Conservation (phyloP, 2,113 vertebrate genomes). For the Nesogale talazaci region DNA sequence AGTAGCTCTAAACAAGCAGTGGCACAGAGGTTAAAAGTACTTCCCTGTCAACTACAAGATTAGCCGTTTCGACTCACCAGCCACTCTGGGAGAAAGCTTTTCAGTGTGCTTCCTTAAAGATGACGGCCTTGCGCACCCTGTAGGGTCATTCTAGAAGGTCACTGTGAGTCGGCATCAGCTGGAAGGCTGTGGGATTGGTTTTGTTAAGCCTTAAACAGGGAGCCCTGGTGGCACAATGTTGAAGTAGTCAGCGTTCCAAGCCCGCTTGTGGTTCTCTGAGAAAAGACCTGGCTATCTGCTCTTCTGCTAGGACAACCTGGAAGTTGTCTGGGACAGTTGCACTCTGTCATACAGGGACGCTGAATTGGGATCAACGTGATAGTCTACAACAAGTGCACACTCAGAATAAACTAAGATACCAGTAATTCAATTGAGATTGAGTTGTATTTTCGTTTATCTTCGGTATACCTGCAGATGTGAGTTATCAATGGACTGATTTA, state of each 20-base stretch:
- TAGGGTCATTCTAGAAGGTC: too few relatives aligned
- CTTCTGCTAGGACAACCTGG: neutral
- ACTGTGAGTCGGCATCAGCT: too few relatives aligned
- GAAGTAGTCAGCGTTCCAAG: neutral
- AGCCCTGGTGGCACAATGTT: neutral
- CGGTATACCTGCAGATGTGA: constrained; percentile 32
- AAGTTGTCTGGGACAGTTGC: neutral
- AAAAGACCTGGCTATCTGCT: neutral
- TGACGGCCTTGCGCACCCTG: too few relatives aligned
- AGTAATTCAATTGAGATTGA: neutral
- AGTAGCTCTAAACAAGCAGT: neutral
- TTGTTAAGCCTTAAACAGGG: neutral
- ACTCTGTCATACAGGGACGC: neutral
- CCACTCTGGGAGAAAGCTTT: too few relatives aligned
- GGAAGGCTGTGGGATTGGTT: too few relatives aligned
- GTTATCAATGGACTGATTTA: neutral
- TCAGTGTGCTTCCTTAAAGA: too few relatives aligned
- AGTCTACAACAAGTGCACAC: neutral
- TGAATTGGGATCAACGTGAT: neutral
- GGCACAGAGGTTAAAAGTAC: neutral
- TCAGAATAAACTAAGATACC: too few relatives aligned
- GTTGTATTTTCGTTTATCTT: constrained; percentile 35
- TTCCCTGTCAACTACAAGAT: neutral
- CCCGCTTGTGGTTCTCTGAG: neutral
- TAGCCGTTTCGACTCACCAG: too few relatives aligned